Evolutionary conservation across 1,140 invertebrate species (phyloP).

Genomic region (Apis dorsata): DNA sequence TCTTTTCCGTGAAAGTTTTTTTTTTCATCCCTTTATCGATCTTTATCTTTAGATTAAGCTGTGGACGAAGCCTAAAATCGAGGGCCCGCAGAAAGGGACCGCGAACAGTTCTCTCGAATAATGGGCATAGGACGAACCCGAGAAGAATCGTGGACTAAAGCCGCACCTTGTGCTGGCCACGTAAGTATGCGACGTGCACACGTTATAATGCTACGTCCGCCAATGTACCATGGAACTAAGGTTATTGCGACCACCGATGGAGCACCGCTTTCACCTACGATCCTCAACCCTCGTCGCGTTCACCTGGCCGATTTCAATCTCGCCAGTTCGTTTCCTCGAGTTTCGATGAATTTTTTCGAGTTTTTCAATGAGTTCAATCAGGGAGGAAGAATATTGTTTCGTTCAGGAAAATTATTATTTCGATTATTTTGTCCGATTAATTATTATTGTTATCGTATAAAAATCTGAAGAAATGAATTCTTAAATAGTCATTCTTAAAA

Average conservation of each 20-base stretch:
- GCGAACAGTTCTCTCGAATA: constrained; percentile 69
- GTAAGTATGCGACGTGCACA: constrained; percentile 51
- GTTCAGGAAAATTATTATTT: too few species aligned
- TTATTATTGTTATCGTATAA: too few species aligned
- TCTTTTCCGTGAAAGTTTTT: too few species aligned
- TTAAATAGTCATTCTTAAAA: too few species aligned
- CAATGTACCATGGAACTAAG: constrained; percentile 70
- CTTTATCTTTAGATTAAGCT: too few species aligned
- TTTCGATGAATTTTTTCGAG: neutral
- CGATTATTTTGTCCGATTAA: too few species aligned
- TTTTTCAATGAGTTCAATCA: too few species aligned
- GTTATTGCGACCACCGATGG: constrained; percentile 73
- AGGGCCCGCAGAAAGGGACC: constrained; percentile 57
- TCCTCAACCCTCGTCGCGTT: constrained; percentile 18
- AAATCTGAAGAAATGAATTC: too few species aligned
- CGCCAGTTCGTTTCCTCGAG: neutral
- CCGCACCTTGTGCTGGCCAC: constrained; percentile 72
- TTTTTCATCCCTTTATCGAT: too few species aligned
- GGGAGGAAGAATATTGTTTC: too few species aligned
- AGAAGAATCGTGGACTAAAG: constrained; percentile 74
- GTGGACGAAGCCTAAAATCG: constrained; percentile 67
- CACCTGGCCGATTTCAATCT: neutral
- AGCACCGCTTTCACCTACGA: constrained; percentile 46
- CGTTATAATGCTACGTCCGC: constrained; percentile 73
- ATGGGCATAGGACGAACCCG: constrained; percentile 73